Conservation (phyloP, 2,113 vertebrate species). For the Phylloscopus trochilus region DNA sequence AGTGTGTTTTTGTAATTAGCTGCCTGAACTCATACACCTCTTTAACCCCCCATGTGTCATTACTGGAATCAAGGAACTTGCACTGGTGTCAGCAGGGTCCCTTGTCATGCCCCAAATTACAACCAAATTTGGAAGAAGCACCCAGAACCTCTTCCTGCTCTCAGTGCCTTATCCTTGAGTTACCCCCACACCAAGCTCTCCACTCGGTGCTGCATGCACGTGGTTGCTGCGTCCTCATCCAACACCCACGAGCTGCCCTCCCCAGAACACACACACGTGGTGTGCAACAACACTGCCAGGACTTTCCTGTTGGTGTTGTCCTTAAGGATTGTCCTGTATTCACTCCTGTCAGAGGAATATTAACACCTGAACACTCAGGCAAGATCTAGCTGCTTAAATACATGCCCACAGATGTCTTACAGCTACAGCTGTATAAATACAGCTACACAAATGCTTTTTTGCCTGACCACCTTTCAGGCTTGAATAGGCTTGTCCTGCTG, state of each 20-base stretch:
- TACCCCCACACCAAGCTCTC: rapidly evolving
- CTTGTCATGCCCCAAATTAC: neutral
- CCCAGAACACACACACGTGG: neutral
- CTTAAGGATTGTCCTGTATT: neutral
- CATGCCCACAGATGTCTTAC: neutral
- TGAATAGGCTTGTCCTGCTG: neutral
- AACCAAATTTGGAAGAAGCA: neutral
- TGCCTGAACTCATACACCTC: neutral
- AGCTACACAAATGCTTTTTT: neutral
- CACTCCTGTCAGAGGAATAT: neutral
- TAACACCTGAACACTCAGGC: neutral
- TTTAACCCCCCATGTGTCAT: neutral
- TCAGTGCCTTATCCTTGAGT: neutral
- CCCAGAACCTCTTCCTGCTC: neutral
- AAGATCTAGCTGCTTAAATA: neutral
- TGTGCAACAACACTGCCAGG: neutral
- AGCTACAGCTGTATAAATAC: neutral
- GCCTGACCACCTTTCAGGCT: neutral
- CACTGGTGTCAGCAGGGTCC: neutral
- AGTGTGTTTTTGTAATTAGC: neutral
- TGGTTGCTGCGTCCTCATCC: neutral
- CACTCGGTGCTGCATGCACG: rapidly evolving
- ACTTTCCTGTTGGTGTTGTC: neutral
- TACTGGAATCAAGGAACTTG: neutral
- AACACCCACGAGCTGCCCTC: neutral